These are phyloP conservation scores for Leptinotarsa defecta DNA, from an alignment of 1,140 invertebrate species.

Conservation along the genomic window DNA sequence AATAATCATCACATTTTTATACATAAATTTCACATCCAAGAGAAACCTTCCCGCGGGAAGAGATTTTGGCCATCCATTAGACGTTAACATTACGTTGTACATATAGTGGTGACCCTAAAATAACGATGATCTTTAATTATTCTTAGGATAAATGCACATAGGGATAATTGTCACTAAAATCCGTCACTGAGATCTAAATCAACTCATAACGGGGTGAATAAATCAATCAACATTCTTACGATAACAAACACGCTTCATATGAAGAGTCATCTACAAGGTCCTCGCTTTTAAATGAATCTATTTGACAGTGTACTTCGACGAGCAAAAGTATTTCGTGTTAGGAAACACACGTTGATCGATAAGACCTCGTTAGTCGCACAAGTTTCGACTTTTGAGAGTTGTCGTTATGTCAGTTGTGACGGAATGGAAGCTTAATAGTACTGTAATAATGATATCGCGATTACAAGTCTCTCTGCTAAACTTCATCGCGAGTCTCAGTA, in stretches of 20 bases:
- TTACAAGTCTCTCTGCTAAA: background rate
- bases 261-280: too few species aligned
- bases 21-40: background rate
- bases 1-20: background rate
- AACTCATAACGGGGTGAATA: too few species aligned
- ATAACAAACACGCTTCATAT: too few species aligned
- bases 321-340: background rate
- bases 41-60: background rate
- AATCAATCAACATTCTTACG: too few species aligned
- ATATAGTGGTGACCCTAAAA: slow-evolving; percentile 18
- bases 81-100: slow-evolving; percentile 16
- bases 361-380: too few species aligned
- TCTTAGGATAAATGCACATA: background rate
- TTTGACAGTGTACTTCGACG: background rate
- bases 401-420: background rate
- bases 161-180: background rate
- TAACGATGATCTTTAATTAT: background rate
- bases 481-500: background rate
- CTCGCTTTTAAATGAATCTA: too few species aligned
- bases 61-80: slow-evolving; percentile 19
- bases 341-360: too few species aligned
- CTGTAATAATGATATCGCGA: background rate
- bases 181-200: too few species aligned
- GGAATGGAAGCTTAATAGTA: background rate
- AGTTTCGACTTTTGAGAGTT: too few species aligned